These are phyloP conservation scores for Scartelaos histophorus DNA, from an alignment of 2,113 vertebrate genomes.

Conservation along the genomic window DNA sequence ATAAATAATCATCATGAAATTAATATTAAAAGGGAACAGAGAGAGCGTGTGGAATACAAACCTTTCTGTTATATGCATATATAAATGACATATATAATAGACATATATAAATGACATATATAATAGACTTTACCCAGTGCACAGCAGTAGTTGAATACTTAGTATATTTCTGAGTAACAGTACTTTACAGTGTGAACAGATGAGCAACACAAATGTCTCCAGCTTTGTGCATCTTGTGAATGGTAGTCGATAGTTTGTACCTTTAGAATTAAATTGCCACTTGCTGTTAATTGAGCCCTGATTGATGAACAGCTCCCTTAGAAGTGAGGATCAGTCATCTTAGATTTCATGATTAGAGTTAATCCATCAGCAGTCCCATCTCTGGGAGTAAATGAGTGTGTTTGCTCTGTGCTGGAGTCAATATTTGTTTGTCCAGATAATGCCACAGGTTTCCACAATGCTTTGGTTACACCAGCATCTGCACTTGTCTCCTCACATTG, in stretches of 20 bases:
- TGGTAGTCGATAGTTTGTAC: neutral
- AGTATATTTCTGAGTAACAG: neutral
- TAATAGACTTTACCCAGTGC: neutral
- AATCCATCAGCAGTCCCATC: constrained; percentile 73
- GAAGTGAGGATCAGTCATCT: constrained; percentile 59
- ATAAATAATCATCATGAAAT: too few species aligned
- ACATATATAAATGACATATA: too few species aligned
- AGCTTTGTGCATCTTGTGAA: neutral
- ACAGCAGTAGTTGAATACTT: neutral
- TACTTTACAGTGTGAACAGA: neutral
- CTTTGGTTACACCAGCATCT: constrained; percentile 67
- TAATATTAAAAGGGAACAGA: too few species aligned
- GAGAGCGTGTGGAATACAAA: too few species aligned
- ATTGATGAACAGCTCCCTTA: constrained; percentile 37
- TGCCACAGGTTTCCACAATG: constrained; percentile 60
- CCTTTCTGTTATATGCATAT: too few species aligned
- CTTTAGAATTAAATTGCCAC: constrained; percentile 1
- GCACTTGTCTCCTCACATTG: constrained; percentile 50
- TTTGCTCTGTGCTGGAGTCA: constrained; percentile 66
- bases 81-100: too few species aligned
- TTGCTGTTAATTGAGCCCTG: constrained; percentile 48
- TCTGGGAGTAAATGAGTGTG: constrained; percentile 55
- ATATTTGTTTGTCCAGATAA: constrained; percentile 79
- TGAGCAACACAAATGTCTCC: neutral
- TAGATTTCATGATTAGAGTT: constrained; percentile 68